These are phyloP conservation scores for Neelides folsomi DNA, from an alignment of 2,888 invertebrate genomes.

Conservation along the genomic window DNA sequence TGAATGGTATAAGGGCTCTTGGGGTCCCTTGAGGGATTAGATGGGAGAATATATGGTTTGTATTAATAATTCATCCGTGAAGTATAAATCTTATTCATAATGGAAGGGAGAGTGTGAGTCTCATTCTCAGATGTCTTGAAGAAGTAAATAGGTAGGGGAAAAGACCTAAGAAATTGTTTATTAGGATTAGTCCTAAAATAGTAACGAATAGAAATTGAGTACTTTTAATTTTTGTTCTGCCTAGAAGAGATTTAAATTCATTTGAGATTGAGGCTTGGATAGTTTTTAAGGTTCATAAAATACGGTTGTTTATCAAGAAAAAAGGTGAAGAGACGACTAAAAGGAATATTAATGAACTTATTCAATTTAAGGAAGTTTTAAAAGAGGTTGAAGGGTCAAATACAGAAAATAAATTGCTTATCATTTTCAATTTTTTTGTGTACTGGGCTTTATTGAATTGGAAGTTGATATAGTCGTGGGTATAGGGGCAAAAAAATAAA, in stretches of 20 bases:
- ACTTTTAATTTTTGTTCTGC: conserved; percentile 40
- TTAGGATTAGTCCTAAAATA: conserved; percentile 48
- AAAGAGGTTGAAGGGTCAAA: conserved; percentile 51
- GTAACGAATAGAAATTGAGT: conserved; percentile 46
- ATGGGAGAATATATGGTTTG: conserved; percentile 52
- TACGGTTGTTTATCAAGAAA: conserved; percentile 46
- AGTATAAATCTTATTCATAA: conserved; percentile 54
- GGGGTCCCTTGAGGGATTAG: conserved; percentile 57
- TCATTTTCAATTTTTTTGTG: conserved; percentile 46
- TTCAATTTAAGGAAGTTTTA: conserved; percentile 47
- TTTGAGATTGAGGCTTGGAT: conserved; percentile 42
- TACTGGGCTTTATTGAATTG: conserved; percentile 34
- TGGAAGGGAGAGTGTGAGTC: conserved; percentile 47
- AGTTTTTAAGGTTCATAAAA: conserved; percentile 42
- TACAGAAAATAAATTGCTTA: conserved; percentile 53
- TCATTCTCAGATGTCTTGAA: conserved; percentile 50
- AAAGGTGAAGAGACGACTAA: conserved; percentile 39
- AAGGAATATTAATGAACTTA: conserved; percentile 44
- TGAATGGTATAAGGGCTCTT: conserved; percentile 51
- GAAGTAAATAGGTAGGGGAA: conserved; percentile 58
- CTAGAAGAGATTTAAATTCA: conserved; percentile 49
- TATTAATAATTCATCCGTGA: conserved; percentile 50
- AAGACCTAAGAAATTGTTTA: conserved; percentile 56
- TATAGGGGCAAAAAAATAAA: conserved; percentile 41
- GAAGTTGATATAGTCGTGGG: conserved; percentile 34